phyloP scores from a whole-genome alignment of 1,140 invertebrate species.

The Leptopilina boulardi region DNA sequence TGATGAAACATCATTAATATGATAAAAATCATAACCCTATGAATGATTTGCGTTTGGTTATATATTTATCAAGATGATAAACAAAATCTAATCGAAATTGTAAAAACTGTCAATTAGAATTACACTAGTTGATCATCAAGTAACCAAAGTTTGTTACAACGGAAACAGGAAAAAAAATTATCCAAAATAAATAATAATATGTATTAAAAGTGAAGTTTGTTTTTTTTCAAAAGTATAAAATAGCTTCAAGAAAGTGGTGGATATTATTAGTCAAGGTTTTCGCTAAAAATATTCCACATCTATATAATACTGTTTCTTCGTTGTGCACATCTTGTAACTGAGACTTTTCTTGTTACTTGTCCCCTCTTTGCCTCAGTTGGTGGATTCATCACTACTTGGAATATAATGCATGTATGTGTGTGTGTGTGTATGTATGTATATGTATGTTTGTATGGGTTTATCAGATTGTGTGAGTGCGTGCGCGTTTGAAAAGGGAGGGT shows the following conservation, averaged over 20 bases:
- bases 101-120: too few species aligned
- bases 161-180: background rate
- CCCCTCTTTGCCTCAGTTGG: constrained; percentile 25
- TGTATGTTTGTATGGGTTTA: background rate
- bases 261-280: background rate
- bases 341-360: constrained; percentile 27
- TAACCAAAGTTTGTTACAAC: too few species aligned
- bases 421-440: constrained; percentile 20
- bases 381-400: constrained; percentile 26
- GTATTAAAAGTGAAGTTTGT: too few species aligned
- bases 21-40: too few species aligned
- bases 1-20: background rate
- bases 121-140: too few species aligned
- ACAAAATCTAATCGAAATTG: too few species aligned
- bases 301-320: background rate
- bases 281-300: background rate
- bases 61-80: too few species aligned
- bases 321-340: constrained; percentile 4
- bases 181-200: background rate
- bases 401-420: constrained; percentile 3
- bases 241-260: background rate
- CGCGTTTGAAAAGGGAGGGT: constrained; percentile 32
- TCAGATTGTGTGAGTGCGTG: constrained; percentile 21
- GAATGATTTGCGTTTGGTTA: too few species aligned
- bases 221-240: background rate